phyloP scores from a whole-genome alignment of 2,797 vertebrate genomes.

The Calcarius lapponicus region DNA sequence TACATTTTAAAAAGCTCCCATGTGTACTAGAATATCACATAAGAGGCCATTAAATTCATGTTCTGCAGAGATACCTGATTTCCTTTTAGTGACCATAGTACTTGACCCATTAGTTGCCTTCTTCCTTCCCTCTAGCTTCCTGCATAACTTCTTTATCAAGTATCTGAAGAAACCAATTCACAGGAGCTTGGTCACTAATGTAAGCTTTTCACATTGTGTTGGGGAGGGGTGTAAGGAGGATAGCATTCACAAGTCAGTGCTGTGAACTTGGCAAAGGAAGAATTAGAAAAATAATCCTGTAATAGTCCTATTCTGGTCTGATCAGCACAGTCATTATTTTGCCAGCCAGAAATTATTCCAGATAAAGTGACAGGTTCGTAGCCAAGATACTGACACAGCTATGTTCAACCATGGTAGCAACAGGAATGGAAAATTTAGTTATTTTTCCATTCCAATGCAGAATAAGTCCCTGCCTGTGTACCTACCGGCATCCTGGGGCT shows the following conservation, averaged over 20 bases:
- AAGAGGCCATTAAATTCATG: neutral
- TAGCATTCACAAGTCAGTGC: neutral
- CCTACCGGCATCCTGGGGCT: neutral
- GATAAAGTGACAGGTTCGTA: neutral
- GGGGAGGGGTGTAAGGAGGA: neutral
- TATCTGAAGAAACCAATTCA: conserved; percentile 74
- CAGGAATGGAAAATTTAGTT: neutral
- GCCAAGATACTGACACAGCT: neutral
- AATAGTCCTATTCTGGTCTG: neutral
- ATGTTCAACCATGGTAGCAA: neutral
- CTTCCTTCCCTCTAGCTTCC: conserved; percentile 56
- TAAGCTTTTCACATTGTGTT: conserved; percentile 50
- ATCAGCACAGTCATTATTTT: neutral
- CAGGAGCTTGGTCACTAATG: conserved; percentile 66
- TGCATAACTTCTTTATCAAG: conserved; percentile 72
- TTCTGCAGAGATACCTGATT: neutral
- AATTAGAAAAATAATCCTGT: neutral
- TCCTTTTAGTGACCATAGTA: neutral
- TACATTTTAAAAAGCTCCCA: neutral
- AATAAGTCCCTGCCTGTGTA: neutral
- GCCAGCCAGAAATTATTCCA: neutral
- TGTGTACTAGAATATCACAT: neutral
- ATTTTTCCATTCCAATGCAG: neutral
- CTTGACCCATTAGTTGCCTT: neutral
- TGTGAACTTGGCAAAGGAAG: neutral